These are phyloP conservation scores for Perdita meconis DNA, from an alignment of 2,888 invertebrate species.

Conservation along the genomic window DNA sequence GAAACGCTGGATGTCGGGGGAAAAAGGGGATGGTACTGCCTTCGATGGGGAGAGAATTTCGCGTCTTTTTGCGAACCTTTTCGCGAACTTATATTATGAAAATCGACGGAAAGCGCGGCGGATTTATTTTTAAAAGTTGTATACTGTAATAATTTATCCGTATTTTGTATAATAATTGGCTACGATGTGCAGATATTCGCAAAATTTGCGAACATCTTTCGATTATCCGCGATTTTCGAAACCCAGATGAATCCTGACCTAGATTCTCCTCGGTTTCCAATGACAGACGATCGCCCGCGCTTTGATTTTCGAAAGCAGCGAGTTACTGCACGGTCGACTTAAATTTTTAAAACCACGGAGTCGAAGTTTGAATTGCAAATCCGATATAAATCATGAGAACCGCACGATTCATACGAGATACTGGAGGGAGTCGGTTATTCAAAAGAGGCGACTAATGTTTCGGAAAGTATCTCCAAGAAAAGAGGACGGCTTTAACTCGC, in stretches of 20 bases:
- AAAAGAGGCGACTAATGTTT: constrained; percentile 9
- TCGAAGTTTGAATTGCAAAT: too few relatives aligned
- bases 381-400: neutral
- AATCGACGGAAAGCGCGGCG: constrained; percentile 2
- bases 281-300: constrained; percentile 21
- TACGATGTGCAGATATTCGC: too few relatives aligned
- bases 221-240: too few relatives aligned
- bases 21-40: constrained; percentile 42
- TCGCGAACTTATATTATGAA: neutral
- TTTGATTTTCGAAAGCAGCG: constrained; percentile 6
- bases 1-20: constrained; percentile 35
- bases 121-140: too few relatives aligned
- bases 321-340: neutral
- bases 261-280: constrained; percentile 28
- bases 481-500: too few relatives aligned
- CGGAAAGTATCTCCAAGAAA: too few relatives aligned
- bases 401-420: constrained; percentile 18
- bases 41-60: constrained; percentile 43
- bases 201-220: too few relatives aligned
- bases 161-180: too few relatives aligned
- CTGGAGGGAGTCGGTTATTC: neutral
- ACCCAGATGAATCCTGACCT: constrained; percentile 24
- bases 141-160: too few relatives aligned
- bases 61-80: neutral
- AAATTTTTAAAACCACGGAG: constrained; percentile 17